Evolutionary conservation across 2,113 vertebrate species (phyloP), one percentile per base, ranked within the genome.

Genomic region (Sorex araneus): DNA sequence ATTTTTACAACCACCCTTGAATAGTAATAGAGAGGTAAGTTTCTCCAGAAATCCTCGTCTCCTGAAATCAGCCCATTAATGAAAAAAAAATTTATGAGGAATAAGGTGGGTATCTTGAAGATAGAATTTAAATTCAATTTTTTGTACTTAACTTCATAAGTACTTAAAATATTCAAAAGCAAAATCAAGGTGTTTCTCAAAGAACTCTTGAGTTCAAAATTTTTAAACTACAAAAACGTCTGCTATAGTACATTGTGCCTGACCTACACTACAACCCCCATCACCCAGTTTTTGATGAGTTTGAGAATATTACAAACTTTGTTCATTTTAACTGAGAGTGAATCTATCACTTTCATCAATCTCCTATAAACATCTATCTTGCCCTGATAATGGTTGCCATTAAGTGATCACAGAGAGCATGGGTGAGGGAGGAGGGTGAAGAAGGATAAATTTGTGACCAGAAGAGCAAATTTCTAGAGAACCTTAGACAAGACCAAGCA

Each of bases 121-220:
- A 71, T 87, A 82, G n/a, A 86, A 85, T 85, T 94, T 43, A n/a
- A 45, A 34, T 87, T 87, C 54, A 57, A 77, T 60, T 73, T 90
- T 4, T 88, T 86, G 77, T 19, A 64, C 5, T 92, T 74, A 71
- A 66, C 16, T 43, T 23, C 18, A 66, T 87, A 74, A 77, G 60
- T 30, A 94, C 28, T 57, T 84, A 92, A 91, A 89, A 88, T 81
- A 11, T 85, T 57, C 34, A 47, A 43, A 89, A 91, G 64, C 54
- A 90, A 93, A 93, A 90, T 30, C 30, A 84, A 94, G 10, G 9
- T 94, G 63, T 88, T 96, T 93, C 77, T 92, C 86, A 89, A 95
- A 92, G 74, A 94, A 76, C 60, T 94, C 92, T 32, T 66, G 40
- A 93, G 45, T 28, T 89, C 90, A n/a, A 94, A 66, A 92, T 85